phyloP scores from a whole-genome alignment of 2,797 vertebrate species.

The Bovichtus variegatus region DNA sequence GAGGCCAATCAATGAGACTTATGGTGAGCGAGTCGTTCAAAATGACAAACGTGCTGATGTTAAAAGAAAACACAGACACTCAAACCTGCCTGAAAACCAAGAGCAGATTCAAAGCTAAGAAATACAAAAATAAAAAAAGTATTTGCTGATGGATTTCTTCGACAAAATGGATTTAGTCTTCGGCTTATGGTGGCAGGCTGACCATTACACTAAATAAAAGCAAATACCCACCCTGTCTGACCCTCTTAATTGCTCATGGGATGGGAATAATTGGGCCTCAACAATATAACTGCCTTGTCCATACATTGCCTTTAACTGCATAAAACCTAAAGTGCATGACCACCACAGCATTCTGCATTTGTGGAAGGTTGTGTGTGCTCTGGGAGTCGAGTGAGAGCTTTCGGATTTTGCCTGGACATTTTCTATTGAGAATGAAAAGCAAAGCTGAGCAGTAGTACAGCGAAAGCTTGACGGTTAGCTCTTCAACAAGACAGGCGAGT shows the following conservation, averaged over 20 bases:
- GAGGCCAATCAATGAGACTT: conserved; percentile 20
- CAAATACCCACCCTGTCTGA: no score
- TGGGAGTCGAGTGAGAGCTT: not conserved
- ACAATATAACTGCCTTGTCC: not conserved
- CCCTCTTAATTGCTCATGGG: not conserved
- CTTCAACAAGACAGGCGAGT: conserved; percentile 14
- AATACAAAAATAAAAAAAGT: not conserved
- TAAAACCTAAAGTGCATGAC: not conserved
- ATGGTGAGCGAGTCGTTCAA: conserved; percentile 23
- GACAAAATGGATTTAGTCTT: conserved; percentile 2
- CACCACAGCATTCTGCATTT: conserved; percentile 7
- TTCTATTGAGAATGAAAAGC: conserved; percentile 10
- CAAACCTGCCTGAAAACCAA: conserved; percentile 1
- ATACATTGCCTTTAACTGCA: conserved; percentile 1
- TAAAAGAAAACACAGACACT: conserved; percentile 36
- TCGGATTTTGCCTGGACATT: not conserved
- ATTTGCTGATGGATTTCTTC: not conserved
- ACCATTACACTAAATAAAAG: conserved; percentile 10
- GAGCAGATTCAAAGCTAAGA: conserved; percentile 18
- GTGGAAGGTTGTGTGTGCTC: not conserved
- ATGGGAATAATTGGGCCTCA: not conserved
- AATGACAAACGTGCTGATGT: conserved; percentile 31
- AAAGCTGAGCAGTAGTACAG: conserved; percentile 35
- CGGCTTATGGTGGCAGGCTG: not conserved
- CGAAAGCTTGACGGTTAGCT: conserved; percentile 29